Base-by-base conservation (phyloP, 1,140 invertebrate genomes). In the Argopecten irradians region DNA sequence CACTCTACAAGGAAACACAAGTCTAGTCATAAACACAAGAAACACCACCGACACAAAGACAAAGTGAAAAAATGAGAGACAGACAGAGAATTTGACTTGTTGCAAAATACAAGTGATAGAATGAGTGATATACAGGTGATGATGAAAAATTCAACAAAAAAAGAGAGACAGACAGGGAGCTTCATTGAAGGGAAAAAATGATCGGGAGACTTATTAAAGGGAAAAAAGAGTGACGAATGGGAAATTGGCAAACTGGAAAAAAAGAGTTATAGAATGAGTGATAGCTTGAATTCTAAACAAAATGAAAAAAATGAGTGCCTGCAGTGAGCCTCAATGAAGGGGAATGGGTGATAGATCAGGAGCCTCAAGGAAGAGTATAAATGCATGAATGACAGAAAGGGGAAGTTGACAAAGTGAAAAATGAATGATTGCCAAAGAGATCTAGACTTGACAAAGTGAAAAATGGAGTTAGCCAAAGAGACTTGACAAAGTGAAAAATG, bases 1-100 rank as follows among this genome's bases (percentile, higher is more conserved):
- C 35, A 41, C 36, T 35, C 32, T 32, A 34, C 34, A 83, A 90
- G 88, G 55, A 88, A 90, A 34, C 91, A 88, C 39, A 88, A 90
- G 32, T 88, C 85, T 32, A 89, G 90, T 43, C 82, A 83, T 83
- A 87, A 83, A 41, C 82, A 87, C n/a, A 82, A 87, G 32, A 87
- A 87, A 36, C 55, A 87, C 34, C 82, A 87, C n/a, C 39, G 36
- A 84, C 83, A 84, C n/a, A 84, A 34, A n/a, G 36, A 39, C 34
- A 84, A 84, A 33, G 34, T 35, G 83, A 84, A 85, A 22, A 84
- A 86, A 11, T 86, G 86, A 87, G 87, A 46, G 32, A 83, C 83
- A 41, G 84, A 88, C 71, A 43, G 85, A 22, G 86, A 88, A 83
- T 87, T 90, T 82, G 86, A 87, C 83, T 84, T 84, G 8, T 71